Evolutionary conservation across 2,888 invertebrate species (phyloP).

Genomic region (Pseudococcus viburni): DNA sequence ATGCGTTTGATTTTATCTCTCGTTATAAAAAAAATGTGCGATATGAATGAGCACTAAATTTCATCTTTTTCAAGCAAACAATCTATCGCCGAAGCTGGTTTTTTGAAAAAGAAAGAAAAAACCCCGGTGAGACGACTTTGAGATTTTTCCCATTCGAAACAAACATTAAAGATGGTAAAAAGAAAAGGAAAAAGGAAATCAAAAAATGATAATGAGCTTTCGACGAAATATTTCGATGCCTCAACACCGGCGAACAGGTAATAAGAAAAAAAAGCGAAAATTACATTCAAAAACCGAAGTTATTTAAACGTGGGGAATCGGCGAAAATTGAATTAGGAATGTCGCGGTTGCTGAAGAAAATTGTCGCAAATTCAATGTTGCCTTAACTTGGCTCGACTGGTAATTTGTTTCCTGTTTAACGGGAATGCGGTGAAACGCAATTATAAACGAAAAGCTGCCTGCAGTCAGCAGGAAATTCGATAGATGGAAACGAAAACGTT

Average conservation of each 20-base stretch:
- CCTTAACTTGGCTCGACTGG: constrained; percentile 56
- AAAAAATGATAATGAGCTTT: constrained; percentile 52
- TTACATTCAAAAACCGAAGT: constrained; percentile 50
- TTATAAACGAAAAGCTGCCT: constrained; percentile 52
- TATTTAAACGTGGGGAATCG: constrained; percentile 34
- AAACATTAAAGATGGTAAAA: constrained; percentile 7
- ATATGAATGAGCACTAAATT: constrained; percentile 19
- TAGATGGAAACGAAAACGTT: constrained; percentile 25
- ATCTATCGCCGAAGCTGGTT: neutral
- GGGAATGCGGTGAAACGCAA: constrained; percentile 63
- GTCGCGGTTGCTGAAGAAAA: constrained; percentile 58
- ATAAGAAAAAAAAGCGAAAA: constrained; percentile 42
- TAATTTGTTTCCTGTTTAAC: constrained; percentile 62
- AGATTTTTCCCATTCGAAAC: neutral
- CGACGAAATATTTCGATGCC: constrained; percentile 34
- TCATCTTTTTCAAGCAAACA: constrained; percentile 6
- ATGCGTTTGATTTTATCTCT: neutral
- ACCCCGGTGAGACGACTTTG: neutral
- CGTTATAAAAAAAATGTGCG: neutral
- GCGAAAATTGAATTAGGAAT: constrained; percentile 60
- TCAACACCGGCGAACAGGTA: constrained; percentile 19
- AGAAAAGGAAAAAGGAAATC: constrained; percentile 35
- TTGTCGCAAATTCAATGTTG: constrained; percentile 63
- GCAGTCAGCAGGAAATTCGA: constrained; percentile 61
- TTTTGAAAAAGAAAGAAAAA: neutral